phyloP scores from a whole-genome alignment of 1,140 invertebrate species.

The Megalonaias nervosa region DNA sequence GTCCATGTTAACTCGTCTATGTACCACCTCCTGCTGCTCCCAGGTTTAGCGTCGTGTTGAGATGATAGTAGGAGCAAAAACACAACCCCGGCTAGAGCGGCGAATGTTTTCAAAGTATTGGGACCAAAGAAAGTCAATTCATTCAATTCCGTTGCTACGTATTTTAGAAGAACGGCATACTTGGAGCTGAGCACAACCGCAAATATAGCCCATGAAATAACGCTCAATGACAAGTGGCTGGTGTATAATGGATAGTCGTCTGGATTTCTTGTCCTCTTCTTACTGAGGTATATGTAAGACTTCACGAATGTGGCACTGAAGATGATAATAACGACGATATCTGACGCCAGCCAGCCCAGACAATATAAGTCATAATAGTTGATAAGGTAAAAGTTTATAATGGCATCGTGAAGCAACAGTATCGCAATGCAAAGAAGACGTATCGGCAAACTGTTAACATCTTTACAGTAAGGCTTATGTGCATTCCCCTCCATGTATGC shows the following conservation, averaged over 20 bases:
- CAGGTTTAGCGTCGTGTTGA: constrained; percentile 73
- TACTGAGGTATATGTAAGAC: neutral
- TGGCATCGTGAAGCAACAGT: constrained; percentile 24
- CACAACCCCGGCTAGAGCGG: constrained; percentile 72
- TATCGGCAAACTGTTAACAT: constrained; percentile 26
- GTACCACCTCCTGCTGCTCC: constrained; percentile 69
- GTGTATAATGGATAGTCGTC: too few relatives aligned
- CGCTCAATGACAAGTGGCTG: too few relatives aligned
- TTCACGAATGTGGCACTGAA: constrained; percentile 18
- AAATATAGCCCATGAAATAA: constrained; percentile 74
- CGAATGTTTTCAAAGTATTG: constrained; percentile 73
- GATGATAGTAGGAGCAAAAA: constrained; percentile 75
- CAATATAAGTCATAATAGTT: constrained; percentile 18
- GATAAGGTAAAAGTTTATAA: constrained; percentile 38
- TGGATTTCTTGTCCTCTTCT: too few relatives aligned
- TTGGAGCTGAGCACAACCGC: constrained; percentile 72
- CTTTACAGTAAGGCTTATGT: too few relatives aligned
- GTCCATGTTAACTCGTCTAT: constrained; percentile 64
- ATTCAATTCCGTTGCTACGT: constrained; percentile 59
- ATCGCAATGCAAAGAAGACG: constrained; percentile 23
- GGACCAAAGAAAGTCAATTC: constrained; percentile 71
- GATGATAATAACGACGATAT: constrained; percentile 24
- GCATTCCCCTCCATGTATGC: neutral
- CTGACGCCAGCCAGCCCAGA: constrained; percentile 16
- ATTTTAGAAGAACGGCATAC: constrained; percentile 73